A percentile compares a stretch with the other conserved stretches of the same genome.
Evolutionary conservation across 1,140 invertebrate species (phyloP).

Genomic region (Drosophila lacteicornis): DNA sequence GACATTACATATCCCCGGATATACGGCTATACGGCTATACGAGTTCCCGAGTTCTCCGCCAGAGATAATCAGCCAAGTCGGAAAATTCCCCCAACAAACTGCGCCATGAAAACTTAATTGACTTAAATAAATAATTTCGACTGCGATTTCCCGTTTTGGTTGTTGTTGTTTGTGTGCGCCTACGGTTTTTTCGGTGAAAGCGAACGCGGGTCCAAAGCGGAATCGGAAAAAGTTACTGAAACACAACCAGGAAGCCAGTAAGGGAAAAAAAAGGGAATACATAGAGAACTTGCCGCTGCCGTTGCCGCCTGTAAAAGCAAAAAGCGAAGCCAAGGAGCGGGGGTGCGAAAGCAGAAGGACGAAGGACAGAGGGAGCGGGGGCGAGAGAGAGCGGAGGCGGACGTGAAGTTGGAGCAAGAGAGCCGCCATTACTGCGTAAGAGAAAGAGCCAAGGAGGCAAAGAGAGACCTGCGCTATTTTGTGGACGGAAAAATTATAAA

Average conservation of each 20-base stretch:
- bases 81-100: conserved; percentile 9
- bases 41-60: conserved; percentile 1
- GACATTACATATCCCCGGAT: conserved; percentile 3
- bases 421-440: conserved; percentile 22
- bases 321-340: conserved; percentile 9
- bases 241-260: conserved; percentile 16
- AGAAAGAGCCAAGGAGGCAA: conserved; percentile 21
- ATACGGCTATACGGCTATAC: background rate
- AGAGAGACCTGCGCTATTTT: conserved; percentile 16
- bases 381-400: conserved; percentile 26
- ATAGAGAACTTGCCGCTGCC: conserved; percentile 66
- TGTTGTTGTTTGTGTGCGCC: conserved; percentile 54
- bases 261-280: conserved; percentile 54
- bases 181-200: conserved; percentile 63
- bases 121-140: conserved; percentile 44
- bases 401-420: conserved; percentile 43
- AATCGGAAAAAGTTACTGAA: conserved; percentile 65
- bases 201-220: conserved; percentile 68
- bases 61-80: conserved; percentile 7
- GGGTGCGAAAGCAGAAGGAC: conserved; percentile 8
- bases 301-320: conserved; percentile 67
- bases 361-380: conserved; percentile 20
- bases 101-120: conserved; percentile 41
- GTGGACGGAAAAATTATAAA: conserved; percentile 54
- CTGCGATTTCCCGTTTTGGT: conserved; percentile 42